Base-by-base conservation (phyloP, 2,113 vertebrate species). In the Planiliza haematocheilus region DNA sequence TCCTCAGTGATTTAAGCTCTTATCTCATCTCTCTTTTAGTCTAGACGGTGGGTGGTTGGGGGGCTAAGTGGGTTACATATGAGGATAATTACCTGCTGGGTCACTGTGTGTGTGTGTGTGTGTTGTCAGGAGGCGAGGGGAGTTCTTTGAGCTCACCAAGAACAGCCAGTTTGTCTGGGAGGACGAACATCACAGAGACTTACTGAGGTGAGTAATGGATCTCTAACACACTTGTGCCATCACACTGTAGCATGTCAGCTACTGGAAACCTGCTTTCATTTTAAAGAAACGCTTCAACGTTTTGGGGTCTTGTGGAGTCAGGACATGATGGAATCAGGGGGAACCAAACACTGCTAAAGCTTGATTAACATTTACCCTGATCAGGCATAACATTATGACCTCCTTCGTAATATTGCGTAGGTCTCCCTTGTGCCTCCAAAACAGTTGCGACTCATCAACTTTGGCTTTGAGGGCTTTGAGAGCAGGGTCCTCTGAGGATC, bases 121-220 rank as follows among this genome's bases (percentile, higher is more conserved):
- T 83, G 59, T 52, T 76, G 34, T 41, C 85, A 94, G 93, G 70
- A 93, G 90, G 74, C 84, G 93, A 61, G 95, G 95, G 76, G 97
- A 99, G 71, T 99, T 99, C 88, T 99, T 99, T 73, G 96, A 99
- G 84, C 94, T 99, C 72, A 93, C 97, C 61, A 95, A 95, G 89
- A 98, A 96, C 91, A 96, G 94, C 42, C 94, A 96, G 81, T 97
- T 99, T 89, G 92, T 91, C 17, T 95, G 95, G 94, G 96, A 97
- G 73, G 94, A 97, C 8, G 95, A 96, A 57, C 62, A 92, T 53
- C 98, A 99, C 85, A 95, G 95, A 88, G 96, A 99, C 55, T 73
- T 99, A 18, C 94, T 99, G 87, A 90, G 96, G 98, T 98, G 91
- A 88, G 78, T 24, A 8, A 0, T 10, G 16, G 14, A 10, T 17